Percentiles rank a stretch among this genome's conserved stretches.
Evolutionary conservation across 2,888 invertebrate genomes (phyloP).

Genomic region (Noctua comes): DNA sequence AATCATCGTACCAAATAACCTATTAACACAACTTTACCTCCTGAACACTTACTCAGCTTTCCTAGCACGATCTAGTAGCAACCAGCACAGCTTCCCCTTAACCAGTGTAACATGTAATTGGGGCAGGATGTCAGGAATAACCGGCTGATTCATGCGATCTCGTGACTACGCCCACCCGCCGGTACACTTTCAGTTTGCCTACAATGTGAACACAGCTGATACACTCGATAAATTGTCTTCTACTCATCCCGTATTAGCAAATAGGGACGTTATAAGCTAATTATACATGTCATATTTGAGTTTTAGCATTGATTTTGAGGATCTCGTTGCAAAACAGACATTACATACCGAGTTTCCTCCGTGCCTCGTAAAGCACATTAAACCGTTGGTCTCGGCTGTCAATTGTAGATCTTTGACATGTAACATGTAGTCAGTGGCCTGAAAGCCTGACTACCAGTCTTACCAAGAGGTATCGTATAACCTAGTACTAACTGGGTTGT

Average conservation of each 20-base stretch:
- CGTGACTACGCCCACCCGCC: conserved; percentile 74
- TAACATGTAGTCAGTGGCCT: too few species aligned
- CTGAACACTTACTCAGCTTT: not conserved
- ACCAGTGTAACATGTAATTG: conserved; percentile 79
- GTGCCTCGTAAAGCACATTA: too few species aligned
- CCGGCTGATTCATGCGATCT: conserved; percentile 82
- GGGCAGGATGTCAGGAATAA: conserved; percentile 88
- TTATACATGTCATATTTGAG: not conserved
- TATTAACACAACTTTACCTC: not conserved
- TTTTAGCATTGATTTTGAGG: not conserved
- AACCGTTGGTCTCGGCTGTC: too few species aligned
- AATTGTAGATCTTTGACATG: too few species aligned
- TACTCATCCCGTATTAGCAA: not conserved
- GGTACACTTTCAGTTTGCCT: conserved; percentile 62
- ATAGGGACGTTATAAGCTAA: not conserved
- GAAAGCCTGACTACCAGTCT: too few species aligned
- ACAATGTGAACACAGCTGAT: conserved; percentile 67
- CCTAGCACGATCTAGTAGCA: conserved; percentile 28
- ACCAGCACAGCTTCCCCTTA: conserved; percentile 75
- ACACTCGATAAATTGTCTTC: conserved; percentile 38
- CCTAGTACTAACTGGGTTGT: too few species aligned
- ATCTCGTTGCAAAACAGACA: too few species aligned
- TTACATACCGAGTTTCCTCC: too few species aligned
- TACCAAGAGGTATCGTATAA: too few species aligned
- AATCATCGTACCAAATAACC: too few species aligned